Evolutionary conservation across 1,140 invertebrate species (phyloP).

Genomic region (Nephila pilipes): DNA sequence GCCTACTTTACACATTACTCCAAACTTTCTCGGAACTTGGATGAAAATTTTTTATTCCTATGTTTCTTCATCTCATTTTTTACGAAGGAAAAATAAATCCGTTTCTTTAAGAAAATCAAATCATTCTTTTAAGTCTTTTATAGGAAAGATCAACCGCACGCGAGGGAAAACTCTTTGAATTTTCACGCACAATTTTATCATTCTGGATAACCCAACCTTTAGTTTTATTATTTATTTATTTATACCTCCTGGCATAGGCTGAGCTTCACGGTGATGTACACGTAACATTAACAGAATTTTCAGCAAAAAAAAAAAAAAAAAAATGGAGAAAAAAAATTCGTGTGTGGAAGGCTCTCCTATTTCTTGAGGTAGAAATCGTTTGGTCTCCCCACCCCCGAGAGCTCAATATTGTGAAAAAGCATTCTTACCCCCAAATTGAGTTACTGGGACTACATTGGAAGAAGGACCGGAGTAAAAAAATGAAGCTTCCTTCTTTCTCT

Average conservation of each 20-base stretch:
- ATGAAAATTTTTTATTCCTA: too few relatives aligned
- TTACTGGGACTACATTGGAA: slow-evolving; percentile 43
- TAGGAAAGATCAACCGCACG: neutral
- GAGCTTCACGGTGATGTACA: neutral
- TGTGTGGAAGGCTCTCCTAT: neutral
- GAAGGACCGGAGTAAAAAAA: neutral
- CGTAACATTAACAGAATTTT: slow-evolving; percentile 41
- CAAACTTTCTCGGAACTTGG: too few relatives aligned
- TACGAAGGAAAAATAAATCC: neutral
- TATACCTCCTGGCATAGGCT: neutral
- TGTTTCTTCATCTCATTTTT: too few relatives aligned
- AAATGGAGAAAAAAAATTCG: neutral
- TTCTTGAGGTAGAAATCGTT: slow-evolving; percentile 18
- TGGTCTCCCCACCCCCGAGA: neutral
- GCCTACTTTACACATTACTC: too few relatives aligned
- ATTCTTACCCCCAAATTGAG: slow-evolving; percentile 48
- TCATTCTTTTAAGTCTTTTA: neutral
- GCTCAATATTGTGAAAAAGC: slow-evolving; percentile 46
- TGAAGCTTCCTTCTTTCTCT: neutral
- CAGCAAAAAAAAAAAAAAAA: neutral
- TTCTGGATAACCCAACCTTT: neutral
- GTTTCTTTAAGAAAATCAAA: neutral
- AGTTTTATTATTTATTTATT: neutral
- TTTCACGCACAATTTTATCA: neutral
- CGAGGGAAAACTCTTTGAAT: neutral